Evolutionary conservation across 1,140 invertebrate genomes (phyloP).

Genomic region (Drosophila ironensis): DNA sequence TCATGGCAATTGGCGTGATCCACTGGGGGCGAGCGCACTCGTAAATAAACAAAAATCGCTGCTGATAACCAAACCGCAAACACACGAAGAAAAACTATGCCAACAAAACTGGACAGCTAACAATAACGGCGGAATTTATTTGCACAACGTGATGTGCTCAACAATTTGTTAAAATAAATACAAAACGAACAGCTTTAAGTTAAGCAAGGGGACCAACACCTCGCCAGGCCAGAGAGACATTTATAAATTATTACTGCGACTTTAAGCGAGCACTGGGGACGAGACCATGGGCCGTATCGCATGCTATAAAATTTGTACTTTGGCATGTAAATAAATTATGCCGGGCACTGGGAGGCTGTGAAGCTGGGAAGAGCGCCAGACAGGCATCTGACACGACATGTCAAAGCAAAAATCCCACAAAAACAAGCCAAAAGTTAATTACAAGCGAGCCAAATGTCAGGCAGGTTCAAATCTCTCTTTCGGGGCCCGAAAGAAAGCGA

Average conservation of each 20-base stretch:
- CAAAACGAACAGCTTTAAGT: not conserved
- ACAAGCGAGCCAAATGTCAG: constrained; percentile 23
- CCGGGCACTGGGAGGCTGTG: not conserved
- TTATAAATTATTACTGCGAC: constrained; percentile 28
- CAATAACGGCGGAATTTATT: constrained; percentile 51
- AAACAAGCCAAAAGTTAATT: constrained; percentile 41
- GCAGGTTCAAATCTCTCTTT: constrained; percentile 5
- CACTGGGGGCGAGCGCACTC: constrained; percentile 47
- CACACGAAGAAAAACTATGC: constrained; percentile 13
- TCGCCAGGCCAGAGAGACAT: constrained; percentile 23
- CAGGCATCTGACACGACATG: constrained; percentile 19
- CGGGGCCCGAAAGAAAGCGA: constrained; percentile 6
- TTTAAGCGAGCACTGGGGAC: not conserved
- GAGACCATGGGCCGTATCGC: too few species aligned
- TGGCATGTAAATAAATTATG: constrained; percentile 16
- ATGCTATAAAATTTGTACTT: constrained; percentile 16
- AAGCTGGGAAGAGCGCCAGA: not conserved
- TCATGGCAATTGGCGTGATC: constrained; percentile 62
- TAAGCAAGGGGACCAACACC: constrained; percentile 3
- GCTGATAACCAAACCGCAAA: constrained; percentile 60
- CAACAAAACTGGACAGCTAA: constrained; percentile 33
- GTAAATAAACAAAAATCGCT: constrained; percentile 34
- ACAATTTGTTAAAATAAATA: constrained; percentile 47
- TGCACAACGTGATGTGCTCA: constrained; percentile 47
- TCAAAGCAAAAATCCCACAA: constrained; percentile 36